Evolutionary conservation across 2,888 invertebrate genomes (phyloP).

Genomic region (Sclerodermus sp.): DNA sequence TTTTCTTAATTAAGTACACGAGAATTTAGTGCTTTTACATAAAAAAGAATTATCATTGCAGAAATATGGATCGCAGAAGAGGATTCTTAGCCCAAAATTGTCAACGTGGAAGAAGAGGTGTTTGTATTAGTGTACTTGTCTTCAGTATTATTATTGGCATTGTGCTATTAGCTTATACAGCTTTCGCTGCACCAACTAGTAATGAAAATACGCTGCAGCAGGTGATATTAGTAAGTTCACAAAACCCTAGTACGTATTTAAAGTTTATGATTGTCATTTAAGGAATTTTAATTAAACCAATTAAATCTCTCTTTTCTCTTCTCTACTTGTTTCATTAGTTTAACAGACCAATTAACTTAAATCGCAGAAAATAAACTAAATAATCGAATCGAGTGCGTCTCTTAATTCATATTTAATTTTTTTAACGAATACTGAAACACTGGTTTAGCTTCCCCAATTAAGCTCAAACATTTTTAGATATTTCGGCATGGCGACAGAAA

Average conservation of each 20-base stretch:
- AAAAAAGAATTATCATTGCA: constrained; percentile 2
- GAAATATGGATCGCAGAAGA: constrained; percentile 31
- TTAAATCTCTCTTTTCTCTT: not conserved
- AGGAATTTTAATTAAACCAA: too few relatives aligned
- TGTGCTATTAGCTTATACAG: constrained; percentile 38
- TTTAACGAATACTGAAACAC: not conserved
- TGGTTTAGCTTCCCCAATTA: not conserved
- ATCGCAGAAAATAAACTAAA: not conserved
- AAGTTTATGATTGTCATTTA: not conserved
- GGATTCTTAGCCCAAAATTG: constrained; percentile 25
- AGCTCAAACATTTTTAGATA: constrained; percentile 59
- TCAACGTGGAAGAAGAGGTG: constrained; percentile 28
- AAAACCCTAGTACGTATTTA: too few relatives aligned
- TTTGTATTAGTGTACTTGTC: constrained; percentile 32
- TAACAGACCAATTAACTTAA: not conserved
- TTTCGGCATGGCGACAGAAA: constrained; percentile 84
- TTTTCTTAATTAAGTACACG: too few relatives aligned
- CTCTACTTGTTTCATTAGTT: too few relatives aligned
- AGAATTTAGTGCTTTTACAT: too few relatives aligned
- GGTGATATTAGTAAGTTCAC: constrained; percentile 42
- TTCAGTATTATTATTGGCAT: constrained; percentile 36
- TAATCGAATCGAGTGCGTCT: not conserved
- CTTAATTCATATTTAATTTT: too few relatives aligned
- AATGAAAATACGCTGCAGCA: constrained; percentile 22
- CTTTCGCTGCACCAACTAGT: constrained; percentile 29